phyloP scores from a whole-genome alignment of 1,140 invertebrate species.

The Drosophila kurseongensis region DNA sequence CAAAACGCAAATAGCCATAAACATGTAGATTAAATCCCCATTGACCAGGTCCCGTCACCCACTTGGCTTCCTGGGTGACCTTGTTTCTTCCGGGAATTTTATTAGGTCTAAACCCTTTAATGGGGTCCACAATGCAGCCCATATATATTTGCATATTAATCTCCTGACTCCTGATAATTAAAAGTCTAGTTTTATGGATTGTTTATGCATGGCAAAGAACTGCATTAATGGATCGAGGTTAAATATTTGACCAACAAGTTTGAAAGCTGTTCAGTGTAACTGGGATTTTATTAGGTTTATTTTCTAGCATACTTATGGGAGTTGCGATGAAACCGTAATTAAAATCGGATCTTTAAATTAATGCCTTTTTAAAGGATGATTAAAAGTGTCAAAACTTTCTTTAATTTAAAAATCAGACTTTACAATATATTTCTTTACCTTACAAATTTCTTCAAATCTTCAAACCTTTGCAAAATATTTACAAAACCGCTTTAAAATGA shows the following conservation, averaged over 20 bases:
- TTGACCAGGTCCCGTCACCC: conserved; percentile 41
- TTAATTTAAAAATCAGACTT: not conserved
- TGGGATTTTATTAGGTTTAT: not conserved
- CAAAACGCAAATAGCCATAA: conserved; percentile 82
- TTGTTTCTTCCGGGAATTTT: conserved; percentile 54
- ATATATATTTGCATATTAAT: conserved; percentile 44
- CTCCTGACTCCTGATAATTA: conserved; percentile 55
- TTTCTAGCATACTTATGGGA: not conserved
- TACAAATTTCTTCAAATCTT: not conserved
- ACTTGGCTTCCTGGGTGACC: conserved; percentile 46
- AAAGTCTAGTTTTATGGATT: conserved; percentile 49
- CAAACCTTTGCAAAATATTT: no score
- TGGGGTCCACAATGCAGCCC: conserved; percentile 33
- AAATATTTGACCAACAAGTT: conserved; percentile 12
- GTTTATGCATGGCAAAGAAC: conserved; percentile 18
- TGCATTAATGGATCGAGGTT: not conserved
- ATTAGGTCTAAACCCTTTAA: conserved; percentile 50
- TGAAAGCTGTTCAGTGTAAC: not conserved
- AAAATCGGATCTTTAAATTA: not conserved
- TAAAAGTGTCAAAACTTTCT: not conserved
- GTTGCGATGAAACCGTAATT: not conserved
- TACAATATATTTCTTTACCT: no score
- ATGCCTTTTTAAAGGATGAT: not conserved
- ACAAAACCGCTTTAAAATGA: not conserved
- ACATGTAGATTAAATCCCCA: conserved; percentile 75